Percentiles rank a stretch among this genome's conserved stretches.
Evolutionary conservation across 92 coral and sea anemone genomes (phyloP).

Genomic region (Porites divaricata): DNA sequence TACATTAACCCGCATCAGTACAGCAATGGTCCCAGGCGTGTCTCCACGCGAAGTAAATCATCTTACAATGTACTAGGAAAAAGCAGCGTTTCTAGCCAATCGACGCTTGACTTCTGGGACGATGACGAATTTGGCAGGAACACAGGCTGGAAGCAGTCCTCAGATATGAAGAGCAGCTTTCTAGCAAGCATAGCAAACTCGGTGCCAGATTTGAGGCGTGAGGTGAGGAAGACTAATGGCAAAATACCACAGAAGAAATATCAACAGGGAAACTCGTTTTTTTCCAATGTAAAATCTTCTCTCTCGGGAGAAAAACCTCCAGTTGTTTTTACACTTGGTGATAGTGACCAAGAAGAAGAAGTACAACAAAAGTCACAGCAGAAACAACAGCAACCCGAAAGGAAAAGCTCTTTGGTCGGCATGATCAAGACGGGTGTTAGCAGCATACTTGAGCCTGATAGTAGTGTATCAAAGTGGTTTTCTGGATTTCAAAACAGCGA

Average conservation of each 20-base stretch:
- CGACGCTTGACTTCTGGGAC: constrained; percentile 44
- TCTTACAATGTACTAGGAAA: constrained; percentile 7
- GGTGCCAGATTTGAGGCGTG: constrained; percentile 22
- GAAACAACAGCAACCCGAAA: constrained; percentile 26
- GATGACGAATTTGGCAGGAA: constrained; percentile 10
- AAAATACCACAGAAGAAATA: constrained; percentile 30
- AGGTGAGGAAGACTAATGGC: constrained; percentile 3
- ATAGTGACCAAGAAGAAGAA: constrained; percentile 20
- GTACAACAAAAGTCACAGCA: constrained; percentile 5
- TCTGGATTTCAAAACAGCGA: constrained; percentile 44
- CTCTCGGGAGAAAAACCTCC: constrained; percentile 55
- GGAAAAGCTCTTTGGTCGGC: constrained; percentile 62
- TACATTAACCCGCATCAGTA: constrained; percentile 69
- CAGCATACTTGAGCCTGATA: constrained; percentile 60
- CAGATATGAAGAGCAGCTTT: neutral
- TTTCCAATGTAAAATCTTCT: constrained; percentile 45
- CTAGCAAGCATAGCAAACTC: constrained; percentile 17
- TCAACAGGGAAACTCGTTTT: constrained; percentile 12
- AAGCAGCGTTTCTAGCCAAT: constrained; percentile 26
- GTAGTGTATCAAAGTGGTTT: constrained; percentile 48
- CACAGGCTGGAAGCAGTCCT: neutral
- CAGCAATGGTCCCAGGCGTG: constrained; percentile 43
- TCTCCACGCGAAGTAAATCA: constrained; percentile 28
- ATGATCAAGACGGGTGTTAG: constrained; percentile 72
- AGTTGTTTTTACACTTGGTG: constrained; percentile 33